Percentiles rank a stretch among this genome's conserved stretches.
phyloP scores from a whole-genome alignment of 2,888 invertebrate genomes.

The Nebria brevicollis region DNA sequence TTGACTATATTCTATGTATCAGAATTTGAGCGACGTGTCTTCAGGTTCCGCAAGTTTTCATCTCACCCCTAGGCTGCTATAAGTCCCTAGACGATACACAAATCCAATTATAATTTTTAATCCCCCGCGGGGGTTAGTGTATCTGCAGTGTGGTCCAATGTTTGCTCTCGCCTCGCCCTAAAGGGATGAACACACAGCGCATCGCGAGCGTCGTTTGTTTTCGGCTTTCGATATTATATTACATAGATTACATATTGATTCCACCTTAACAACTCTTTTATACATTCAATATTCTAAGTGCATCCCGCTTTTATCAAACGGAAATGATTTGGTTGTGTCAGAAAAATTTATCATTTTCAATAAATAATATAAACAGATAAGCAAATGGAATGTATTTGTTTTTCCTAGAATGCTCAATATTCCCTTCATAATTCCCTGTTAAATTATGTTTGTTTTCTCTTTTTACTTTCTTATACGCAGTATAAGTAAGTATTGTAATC shows the following conservation, averaged over 20 bases:
- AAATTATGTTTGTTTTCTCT: too few relatives aligned
- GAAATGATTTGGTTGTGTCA: too few relatives aligned
- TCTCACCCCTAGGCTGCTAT: slow-evolving; percentile 7
- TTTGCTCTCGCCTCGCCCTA: slow-evolving; percentile 55
- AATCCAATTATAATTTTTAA: slow-evolving; percentile 65
- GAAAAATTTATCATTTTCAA: too few relatives aligned
- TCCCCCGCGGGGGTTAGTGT: slow-evolving; percentile 56
- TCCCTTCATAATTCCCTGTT: too few relatives aligned
- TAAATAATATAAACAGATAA: too few relatives aligned
- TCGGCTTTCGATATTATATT: slow-evolving; percentile 15
- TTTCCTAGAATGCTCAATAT: too few relatives aligned
- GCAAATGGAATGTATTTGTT: too few relatives aligned
- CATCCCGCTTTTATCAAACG: too few relatives aligned
- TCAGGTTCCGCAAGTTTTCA: slow-evolving; percentile 27
- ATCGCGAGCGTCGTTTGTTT: slow-evolving; percentile 11
- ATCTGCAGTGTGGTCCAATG: slow-evolving; percentile 55
- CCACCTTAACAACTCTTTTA: slow-evolving; percentile 3
- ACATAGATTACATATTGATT: slow-evolving; percentile 28
- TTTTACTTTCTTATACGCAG: too few relatives aligned
- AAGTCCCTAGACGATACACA: slow-evolving; percentile 52
- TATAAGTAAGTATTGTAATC: too few relatives aligned
- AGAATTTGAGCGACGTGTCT: slow-evolving; percentile 37
- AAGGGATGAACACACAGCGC: slow-evolving; percentile 41
- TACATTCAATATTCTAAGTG: background rate
- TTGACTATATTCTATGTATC: background rate